A percentile compares a stretch with the other conserved stretches of the same genome.
Conservation (phyloP, 2,888 invertebrate genomes). For the Camponotus fellah region DNA sequence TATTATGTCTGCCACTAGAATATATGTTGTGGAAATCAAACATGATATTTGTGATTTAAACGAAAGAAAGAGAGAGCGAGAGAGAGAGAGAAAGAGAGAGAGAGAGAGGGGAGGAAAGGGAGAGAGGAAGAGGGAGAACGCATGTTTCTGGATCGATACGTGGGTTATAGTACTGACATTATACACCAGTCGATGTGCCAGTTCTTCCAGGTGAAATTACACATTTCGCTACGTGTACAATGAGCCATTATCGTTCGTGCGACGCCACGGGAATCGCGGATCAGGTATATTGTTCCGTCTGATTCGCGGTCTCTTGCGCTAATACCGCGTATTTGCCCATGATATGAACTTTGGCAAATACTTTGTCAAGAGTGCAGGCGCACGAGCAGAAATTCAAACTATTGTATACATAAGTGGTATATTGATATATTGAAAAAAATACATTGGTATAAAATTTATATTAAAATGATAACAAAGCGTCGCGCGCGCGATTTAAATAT, state of each 20-base stretch:
- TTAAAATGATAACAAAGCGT: slow-evolving; percentile 13
- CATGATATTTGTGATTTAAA: slow-evolving; percentile 30
- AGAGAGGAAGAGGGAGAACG: not conserved
- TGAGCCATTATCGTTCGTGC: slow-evolving; percentile 4
- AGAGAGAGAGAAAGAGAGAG: no score
- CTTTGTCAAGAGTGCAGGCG: not conserved
- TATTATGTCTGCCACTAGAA: not conserved
- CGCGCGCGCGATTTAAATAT: not conserved
- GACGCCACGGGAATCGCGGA: slow-evolving; percentile 23
- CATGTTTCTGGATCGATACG: slow-evolving; percentile 26
- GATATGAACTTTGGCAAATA: slow-evolving; percentile 43
- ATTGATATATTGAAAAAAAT: slow-evolving; percentile 8
- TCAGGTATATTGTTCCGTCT: slow-evolving; percentile 26
- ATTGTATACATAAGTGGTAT: not conserved
- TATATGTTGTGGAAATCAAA: slow-evolving; percentile 5
- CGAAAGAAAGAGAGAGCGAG: not conserved
- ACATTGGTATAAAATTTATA: slow-evolving; percentile 6
- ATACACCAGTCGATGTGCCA: not conserved
- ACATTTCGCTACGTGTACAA: slow-evolving; percentile 21
- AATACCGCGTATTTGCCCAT: slow-evolving; percentile 24
- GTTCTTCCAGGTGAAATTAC: slow-evolving; percentile 37
- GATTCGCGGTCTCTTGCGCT: slow-evolving; percentile 28
- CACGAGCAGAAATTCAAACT: slow-evolving; percentile 3
- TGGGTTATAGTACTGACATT: slow-evolving; percentile 24
- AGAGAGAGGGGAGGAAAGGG: no score